Evolutionary conservation across 1,140 invertebrate genomes (phyloP), one percentile per base, ranked within the genome.

Genomic region (Epicauta chinensis): DNA sequence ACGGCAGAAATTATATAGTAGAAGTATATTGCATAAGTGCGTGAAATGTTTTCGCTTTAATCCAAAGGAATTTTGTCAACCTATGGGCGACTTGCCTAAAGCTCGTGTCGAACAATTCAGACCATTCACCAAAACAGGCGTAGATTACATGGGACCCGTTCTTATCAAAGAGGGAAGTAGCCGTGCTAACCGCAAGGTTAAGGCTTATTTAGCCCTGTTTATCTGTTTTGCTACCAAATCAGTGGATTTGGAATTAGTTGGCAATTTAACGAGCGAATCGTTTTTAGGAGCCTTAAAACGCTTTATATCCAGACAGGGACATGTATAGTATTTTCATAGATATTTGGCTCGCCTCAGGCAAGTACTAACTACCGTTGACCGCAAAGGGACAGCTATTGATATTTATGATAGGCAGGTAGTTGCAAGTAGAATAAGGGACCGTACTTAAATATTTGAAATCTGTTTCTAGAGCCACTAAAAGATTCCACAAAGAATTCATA

Each of bases 241-340:
- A 1, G 52, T 69, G 2, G 68, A 73, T 47, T 30, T 71, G 7
- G 69, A 73, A 54, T 3, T 66, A 1, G 67, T 70, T 0, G 49
- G 16, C 9, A 51, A 63, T 40, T 16, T 69, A 11, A 57, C 59
- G 6, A 63, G 66, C 1, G 55, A 64, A 34, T 56, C 57, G 9
- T 69, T 72, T 37, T 11, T 73, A 4, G 51, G 56, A 35, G 55
- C 61, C 10, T 46, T 72, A 4, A 35, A 48, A 14, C 38, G 66
- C 13, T 72, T 73, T 49, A 55, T 63, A 6, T 10, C 48, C 11
- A 31, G 62, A 11, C 40, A 39, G 65, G 67, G 14, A 34, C 57
- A 7, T 52, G 50, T n/a, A n/a, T 11, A 1, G 40, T n/a, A n/a
- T n/a, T n/a, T n/a, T n/a, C n/a, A n/a, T n/a, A n/a, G n/a, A n/a